Evolutionary conservation across 30 jellyfish, hydroid and myxozoan species (phyloP), one percentile per base, ranked within the genome.

Genomic region (Hydractinia symbiolongicarpus): DNA sequence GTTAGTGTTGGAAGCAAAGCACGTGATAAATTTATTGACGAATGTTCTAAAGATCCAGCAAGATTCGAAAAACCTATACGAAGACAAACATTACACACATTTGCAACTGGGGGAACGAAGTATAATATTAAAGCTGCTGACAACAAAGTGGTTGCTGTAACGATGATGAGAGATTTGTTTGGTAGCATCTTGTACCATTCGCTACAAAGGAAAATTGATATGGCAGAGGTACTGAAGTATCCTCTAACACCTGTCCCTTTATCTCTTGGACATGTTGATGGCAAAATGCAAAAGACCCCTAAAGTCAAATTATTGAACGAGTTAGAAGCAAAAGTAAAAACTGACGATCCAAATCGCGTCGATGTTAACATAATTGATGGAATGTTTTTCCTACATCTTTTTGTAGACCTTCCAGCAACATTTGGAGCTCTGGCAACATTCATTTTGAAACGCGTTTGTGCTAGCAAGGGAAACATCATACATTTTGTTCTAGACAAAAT

Each of bases 151-250:
- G 50, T 20, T 13, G 13, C 78, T 20, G 78, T 68, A 11, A 11
- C 78, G n/a, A 68, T 68, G 52, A 1, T 50, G 21, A 68, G 78
- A 68, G 78, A 68, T 68, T 20, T 68, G 16, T 68, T 68, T 20
- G 78, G 78, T 11, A 68, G 78, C 53, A 68, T 68, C 21, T 50
- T 68, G 15, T 68, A 11, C 21, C 78, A 68, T 20, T n/a, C 78
- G 15, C 78, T 68, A 10, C 40, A 68, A 20, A 11, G 53, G 13
- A 68, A 68, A 20, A 30, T 68, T 20, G 78, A 68, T 30, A 68
- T 68, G 78, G 78, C 40, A 11, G 21, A 16, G 40, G 13, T 58
- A 30, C 44, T 30, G 44, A 30, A 30, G 44, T 30, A 30, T 30
- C 44, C 44, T 30, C 44, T 30, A 30, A 68, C 78, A 11, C 53